Percentiles rank a stretch among this genome's conserved stretches.
These are phyloP conservation scores for Accipiter virgatus DNA, from an alignment of 2,113 vertebrate species.

Conservation along the genomic window DNA sequence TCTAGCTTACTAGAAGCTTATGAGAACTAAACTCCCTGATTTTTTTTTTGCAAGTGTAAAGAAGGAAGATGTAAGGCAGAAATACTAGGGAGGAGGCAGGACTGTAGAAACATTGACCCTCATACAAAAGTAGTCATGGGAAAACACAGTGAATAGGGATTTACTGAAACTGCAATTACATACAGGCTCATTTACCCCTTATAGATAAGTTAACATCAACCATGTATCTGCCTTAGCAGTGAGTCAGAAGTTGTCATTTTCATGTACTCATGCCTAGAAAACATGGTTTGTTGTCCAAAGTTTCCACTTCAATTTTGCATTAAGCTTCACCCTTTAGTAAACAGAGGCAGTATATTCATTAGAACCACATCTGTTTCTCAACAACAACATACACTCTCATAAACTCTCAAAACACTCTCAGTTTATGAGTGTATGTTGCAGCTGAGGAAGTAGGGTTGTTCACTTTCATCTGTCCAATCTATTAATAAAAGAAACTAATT, in stretches of 20 bases:
- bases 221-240: not conserved
- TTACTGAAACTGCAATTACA: not conserved
- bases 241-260: not conserved
- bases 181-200: not conserved
- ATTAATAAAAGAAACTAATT: not conserved
- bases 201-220: not conserved
- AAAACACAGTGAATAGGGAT: not conserved
- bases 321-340: not conserved
- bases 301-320: not conserved
- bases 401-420: not conserved
- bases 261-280: not conserved
- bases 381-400: not conserved
- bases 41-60: not conserved
- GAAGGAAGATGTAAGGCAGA: not conserved
- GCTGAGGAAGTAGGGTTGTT: not conserved
- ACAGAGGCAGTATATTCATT: not conserved
- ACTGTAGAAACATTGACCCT: not conserved
- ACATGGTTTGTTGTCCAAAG: not conserved
- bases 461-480: not conserved
- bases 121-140: not conserved
- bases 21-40: not conserved
- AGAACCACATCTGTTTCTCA: not conserved
- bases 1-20: not conserved
- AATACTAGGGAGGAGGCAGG: not conserved
- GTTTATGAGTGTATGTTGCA: not conserved